phyloP scores from a whole-genome alignment of 2,888 invertebrate genomes.

The Chaitophorus viminalis region DNA sequence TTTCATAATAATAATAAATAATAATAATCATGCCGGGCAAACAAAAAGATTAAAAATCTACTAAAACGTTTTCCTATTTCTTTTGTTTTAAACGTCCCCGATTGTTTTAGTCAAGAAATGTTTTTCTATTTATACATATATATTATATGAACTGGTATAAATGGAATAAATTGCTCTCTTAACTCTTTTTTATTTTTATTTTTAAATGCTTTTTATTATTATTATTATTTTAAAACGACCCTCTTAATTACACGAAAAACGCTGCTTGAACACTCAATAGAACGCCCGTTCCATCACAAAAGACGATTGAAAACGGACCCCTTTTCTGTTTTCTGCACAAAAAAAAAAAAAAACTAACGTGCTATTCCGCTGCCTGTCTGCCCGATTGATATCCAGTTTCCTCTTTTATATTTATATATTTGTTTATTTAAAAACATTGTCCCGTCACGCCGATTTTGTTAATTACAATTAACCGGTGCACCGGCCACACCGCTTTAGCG shows the following conservation, averaged over 20 bases:
- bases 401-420: constrained; percentile 1
- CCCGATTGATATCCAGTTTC: constrained; percentile 61
- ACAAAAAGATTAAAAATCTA: constrained; percentile 54
- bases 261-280: constrained; percentile 52
- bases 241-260: constrained; percentile 61
- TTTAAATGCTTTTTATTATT: constrained; percentile 25
- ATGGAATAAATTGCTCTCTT: constrained; percentile 26
- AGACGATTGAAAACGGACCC: constrained; percentile 61
- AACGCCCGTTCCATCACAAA: constrained; percentile 49
- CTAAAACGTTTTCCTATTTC: constrained; percentile 56
- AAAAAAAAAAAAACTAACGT: constrained; percentile 30
- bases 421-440: constrained; percentile 19
- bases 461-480: constrained; percentile 45
- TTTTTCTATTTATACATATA: not conserved
- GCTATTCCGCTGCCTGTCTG: constrained; percentile 55
- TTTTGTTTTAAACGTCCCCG: constrained; percentile 45
- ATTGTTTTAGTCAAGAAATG: constrained; percentile 52
- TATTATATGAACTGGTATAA: constrained; percentile 7
- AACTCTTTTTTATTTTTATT: constrained; percentile 53
- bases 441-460: constrained; percentile 44
- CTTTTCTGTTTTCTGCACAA: constrained; percentile 47
- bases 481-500: constrained; percentile 27
- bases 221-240: constrained; percentile 58
- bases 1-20: constrained; percentile 48
- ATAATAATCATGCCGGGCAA: constrained; percentile 28